Evolutionary conservation across 2,113 vertebrate genomes (phyloP).

Genomic region (Apteryx mantelli): DNA sequence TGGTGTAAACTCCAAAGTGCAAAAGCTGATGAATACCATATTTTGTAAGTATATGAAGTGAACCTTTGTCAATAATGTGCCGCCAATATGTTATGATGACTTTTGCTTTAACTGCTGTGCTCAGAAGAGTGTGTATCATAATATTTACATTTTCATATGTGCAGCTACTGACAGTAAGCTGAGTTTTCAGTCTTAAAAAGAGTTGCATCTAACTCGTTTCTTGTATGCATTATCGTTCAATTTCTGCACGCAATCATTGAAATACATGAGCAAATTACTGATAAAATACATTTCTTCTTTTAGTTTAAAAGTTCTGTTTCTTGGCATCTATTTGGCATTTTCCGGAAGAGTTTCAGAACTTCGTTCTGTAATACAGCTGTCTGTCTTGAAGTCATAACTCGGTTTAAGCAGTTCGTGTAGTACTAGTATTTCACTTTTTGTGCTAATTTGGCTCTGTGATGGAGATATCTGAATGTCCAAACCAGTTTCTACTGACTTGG

Average conservation of each 20-base stretch:
- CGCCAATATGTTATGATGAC: background rate
- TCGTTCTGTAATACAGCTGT: background rate
- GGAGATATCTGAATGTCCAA: background rate
- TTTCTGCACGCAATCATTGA: background rate
- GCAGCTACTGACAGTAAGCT: background rate
- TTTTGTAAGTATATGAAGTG: slow-evolving; percentile 84
- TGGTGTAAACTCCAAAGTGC: slow-evolving; percentile 98
- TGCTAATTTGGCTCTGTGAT: background rate
- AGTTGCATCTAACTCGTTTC: background rate
- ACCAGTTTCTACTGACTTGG: background rate
- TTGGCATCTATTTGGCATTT: background rate
- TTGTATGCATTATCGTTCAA: background rate
- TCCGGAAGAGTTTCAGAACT: background rate
- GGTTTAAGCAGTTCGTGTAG: background rate
- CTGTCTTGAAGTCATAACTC: background rate
- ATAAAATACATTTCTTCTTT: background rate
- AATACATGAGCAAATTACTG: background rate
- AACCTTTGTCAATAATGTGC: background rate
- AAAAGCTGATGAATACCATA: slow-evolving; percentile 92
- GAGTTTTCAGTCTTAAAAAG: background rate
- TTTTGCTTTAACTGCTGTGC: background rate
- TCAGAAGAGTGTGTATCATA: background rate
- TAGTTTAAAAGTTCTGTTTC: background rate
- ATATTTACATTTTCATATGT: background rate
- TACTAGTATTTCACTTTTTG: background rate